Evolutionary conservation across 2,113 vertebrate genomes (phyloP), one percentile per base, ranked within the genome.

Genomic region (Brachypodius melanocephalos): DNA sequence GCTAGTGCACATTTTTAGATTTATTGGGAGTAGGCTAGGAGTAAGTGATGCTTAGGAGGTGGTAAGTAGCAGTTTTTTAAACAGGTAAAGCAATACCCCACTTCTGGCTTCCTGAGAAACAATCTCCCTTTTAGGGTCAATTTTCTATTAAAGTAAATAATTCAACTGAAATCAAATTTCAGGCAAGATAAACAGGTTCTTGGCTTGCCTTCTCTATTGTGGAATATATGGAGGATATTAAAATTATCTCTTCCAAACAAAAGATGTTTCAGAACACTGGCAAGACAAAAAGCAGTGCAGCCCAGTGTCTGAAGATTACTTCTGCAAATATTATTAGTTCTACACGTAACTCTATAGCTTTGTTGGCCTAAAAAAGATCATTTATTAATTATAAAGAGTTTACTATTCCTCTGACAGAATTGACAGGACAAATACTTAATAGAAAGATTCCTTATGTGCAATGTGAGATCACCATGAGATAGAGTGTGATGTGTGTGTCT

Each of bases 81-180:
- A 51, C 10, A 65, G 25, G 36, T 48, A 66, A 76, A 85, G 51
- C 43, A 69, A 54, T 25, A 52, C 1, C 1, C 3, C 3, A 8
- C 73, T 88, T 80, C 55, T 83, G 67, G 12, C 21, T 80, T 54
- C 31, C 31, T 59, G 29, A 86, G 63, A 84, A 88, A 77, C 63
- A 1, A 34, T 88, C 31, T 90, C 36, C 10, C 19, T 42, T 65
- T 62, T 77, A 58, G 34, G 65, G 85, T 66, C 42, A 79, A 51
- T 77, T 86, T 94, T 86, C 55, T 77, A 45, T 49, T 77, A 85
- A 92, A 94, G 88, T 66, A 88, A 92, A 66, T 24, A 62, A 40
- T 66, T 77, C 9, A 31, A 36, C 34, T 43, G 29, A 94, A 81
- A 54, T 54, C 28, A 84, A 88, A 67, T 28, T 80, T 88, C 75